A percentile compares a stretch with the other conserved stretches of the same genome.
Evolutionary conservation across 92 coral and sea anemone species (phyloP).

Genomic region (Phenganax marumi): DNA sequence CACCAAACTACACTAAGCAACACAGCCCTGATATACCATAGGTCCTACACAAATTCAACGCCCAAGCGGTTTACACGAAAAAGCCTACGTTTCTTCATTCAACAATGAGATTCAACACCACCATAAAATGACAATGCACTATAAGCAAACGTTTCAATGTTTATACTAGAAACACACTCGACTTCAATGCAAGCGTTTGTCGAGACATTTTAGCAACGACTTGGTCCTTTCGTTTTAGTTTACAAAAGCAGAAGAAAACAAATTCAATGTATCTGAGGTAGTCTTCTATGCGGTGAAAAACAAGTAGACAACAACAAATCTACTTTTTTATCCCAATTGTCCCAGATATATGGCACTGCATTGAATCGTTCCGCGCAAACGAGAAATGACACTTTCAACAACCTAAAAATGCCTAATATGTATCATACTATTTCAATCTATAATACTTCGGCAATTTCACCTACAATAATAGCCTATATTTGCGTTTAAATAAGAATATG

Average conservation of each 20-base stretch:
- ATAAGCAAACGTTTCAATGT: not conserved
- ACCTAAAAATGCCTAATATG: not conserved
- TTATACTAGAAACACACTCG: not conserved
- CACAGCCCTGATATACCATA: not conserved
- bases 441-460: not conserved
- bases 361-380: not conserved
- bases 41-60: not conserved
- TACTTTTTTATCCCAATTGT: too few species aligned
- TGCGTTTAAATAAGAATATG: conserved; percentile 38
- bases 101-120: not conserved
- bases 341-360: not conserved
- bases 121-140: not conserved
- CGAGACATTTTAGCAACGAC: not conserved
- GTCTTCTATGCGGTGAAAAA: too few species aligned
- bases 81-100: not conserved
- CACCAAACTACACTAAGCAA: not conserved
- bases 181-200: not conserved
- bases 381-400: conserved; percentile 12
- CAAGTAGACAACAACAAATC: too few species aligned
- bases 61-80: not conserved
- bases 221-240: not conserved
- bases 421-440: not conserved
- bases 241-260: not conserved
- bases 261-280: not conserved
- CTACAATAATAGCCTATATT: conserved; percentile 3